Base-by-base conservation (phyloP, 2,888 invertebrate species). In the Leptothorax acervorum region DNA sequence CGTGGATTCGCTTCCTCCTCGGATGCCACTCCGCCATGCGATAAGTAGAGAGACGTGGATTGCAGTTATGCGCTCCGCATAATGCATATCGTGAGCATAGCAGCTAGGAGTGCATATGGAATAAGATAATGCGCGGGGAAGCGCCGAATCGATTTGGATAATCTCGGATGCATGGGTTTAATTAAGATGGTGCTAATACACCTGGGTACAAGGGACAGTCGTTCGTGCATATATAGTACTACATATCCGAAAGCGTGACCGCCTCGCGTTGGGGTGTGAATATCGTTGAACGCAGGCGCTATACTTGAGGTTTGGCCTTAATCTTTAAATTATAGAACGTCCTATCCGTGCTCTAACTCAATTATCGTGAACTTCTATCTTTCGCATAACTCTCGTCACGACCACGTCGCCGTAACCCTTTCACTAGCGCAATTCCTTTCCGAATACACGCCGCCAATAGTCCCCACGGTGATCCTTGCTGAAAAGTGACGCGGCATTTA, bases 151-250 rank as follows among this genome's bases (percentile, higher is more conserved):
- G 71, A 35, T 70, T 81, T 31, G 60, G 55, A 75, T 63, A 71
- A 83, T 82, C 65, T 76, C 53, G 60, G 23, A 62, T 74, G 75
- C 60, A 71, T 53, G 42, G 57, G 83, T 75, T 87, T 89, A 89
- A 89, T 89, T 87, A 89, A 87, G 70, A 78, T 53, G 57, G 42
- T 42, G 83, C 45, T 86, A 86, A 88, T 88, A 79, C 85, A 81
- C 82, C 74, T 15, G 83, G 57, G 79, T 81, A 74, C 79, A 71
- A 76, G 75, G 79, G 88, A 88, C 83, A 70, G 55, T 55, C 55
- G 11, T 12, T 39, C 31, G 28, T 31, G 23, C n/a, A 55, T n/a
- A 68, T 35, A 35, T 5, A 35, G n/a, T n/a, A 23, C n/a, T 35
- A 57, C 5, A 23, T 55, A 45, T 28, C 18, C 42, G 18, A 70